A percentile compares a stretch with the other conserved stretches of the same genome.
phyloP scores from a whole-genome alignment of 2,888 invertebrate species.

The Trachelus tabidus region DNA sequence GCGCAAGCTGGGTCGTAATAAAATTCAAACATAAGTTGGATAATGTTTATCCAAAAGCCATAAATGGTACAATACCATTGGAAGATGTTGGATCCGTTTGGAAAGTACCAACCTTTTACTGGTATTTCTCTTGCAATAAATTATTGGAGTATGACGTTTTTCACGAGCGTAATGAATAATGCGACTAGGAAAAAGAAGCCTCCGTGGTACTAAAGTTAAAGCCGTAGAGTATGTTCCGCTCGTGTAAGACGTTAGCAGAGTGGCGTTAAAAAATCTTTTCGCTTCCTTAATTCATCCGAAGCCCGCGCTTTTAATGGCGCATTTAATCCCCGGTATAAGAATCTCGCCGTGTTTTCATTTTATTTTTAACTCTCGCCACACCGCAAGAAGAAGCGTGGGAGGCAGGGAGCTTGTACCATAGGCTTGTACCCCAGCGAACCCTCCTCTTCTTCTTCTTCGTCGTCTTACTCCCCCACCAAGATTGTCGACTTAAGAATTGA shows the following conservation, averaged over 20 bases:
- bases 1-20: constrained; percentile 45
- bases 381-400: constrained; percentile 1
- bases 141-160: neutral
- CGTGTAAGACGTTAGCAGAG: neutral
- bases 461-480: neutral
- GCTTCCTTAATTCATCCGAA: neutral
- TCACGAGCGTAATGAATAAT: neutral
- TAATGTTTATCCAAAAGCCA: neutral
- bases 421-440: neutral
- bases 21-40: constrained; percentile 20
- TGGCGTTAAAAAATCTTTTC: neutral
- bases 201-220: neutral
- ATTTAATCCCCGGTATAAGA: constrained; percentile 4
- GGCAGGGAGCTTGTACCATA: neutral
- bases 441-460: neutral
- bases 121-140: neutral
- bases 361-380: constrained; percentile 5
- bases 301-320: neutral
- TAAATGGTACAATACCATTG: neutral
- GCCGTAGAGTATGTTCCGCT: neutral
- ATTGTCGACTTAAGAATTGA: neutral
- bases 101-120: neutral
- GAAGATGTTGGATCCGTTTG: neutral
- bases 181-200: neutral
- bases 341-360: neutral